phyloP scores from a whole-genome alignment of 2,888 invertebrate species.

The Apodemia zela region DNA sequence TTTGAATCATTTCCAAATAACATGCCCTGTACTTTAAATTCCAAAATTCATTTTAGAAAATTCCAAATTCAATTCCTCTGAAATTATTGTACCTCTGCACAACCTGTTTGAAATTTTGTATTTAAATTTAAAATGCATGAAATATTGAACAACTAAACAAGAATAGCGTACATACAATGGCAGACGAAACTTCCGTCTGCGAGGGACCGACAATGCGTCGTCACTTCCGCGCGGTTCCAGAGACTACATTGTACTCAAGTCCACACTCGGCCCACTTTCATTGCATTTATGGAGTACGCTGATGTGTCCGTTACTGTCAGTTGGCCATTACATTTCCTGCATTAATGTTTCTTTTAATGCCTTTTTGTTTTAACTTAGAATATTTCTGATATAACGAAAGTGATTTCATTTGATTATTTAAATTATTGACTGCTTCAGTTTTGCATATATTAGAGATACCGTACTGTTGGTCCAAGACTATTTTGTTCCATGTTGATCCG shows the following conservation, averaged over 20 bases:
- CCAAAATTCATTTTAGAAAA: too few relatives aligned
- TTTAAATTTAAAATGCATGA: constrained; percentile 22
- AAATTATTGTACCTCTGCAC: too few relatives aligned
- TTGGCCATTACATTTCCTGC: constrained; percentile 46
- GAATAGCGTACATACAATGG: constrained; percentile 37
- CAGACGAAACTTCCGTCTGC: constrained; percentile 49
- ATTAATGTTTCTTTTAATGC: constrained; percentile 33
- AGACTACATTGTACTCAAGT: constrained; percentile 50
- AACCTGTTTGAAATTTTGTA: neutral
- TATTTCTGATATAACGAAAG: neutral
- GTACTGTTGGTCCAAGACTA: too few relatives aligned
- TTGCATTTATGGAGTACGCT: constrained; percentile 50
- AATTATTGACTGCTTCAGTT: too few relatives aligned
- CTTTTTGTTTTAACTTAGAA: neutral
- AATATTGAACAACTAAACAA: constrained; percentile 21
- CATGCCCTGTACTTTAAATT: neutral
- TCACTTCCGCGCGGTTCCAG: constrained; percentile 46
- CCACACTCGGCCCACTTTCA: constrained; percentile 52
- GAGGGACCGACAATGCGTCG: constrained; percentile 49
- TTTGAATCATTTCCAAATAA: neutral
- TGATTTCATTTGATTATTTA: too few relatives aligned
- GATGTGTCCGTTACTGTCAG: constrained; percentile 44
- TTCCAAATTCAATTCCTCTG: too few relatives aligned
- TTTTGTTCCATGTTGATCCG: too few relatives aligned
- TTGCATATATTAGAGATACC: too few relatives aligned